These are phyloP conservation scores for Sternotherus odoratus DNA, from an alignment of 2,797 vertebrate genomes.

Conservation along the genomic window DNA sequence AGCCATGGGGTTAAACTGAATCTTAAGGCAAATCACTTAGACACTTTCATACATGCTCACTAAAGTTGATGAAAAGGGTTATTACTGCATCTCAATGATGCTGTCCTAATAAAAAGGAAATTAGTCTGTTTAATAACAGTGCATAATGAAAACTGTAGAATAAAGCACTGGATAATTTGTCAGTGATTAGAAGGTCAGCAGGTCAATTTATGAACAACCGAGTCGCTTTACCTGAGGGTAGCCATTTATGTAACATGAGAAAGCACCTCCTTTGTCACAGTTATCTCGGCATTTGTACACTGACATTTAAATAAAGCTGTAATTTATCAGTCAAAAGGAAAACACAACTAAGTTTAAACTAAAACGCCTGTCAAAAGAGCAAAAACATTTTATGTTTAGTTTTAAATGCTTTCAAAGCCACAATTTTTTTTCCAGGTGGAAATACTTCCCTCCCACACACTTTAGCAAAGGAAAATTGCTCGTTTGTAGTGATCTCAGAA, in stretches of 20 bases:
- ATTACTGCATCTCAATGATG: slow-evolving; percentile 45
- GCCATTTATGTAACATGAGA: slow-evolving; percentile 83
- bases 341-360: slow-evolving; percentile 1
- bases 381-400: not conserved
- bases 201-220: slow-evolving; percentile 89
- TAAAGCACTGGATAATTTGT: slow-evolving; percentile 88
- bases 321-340: slow-evolving; percentile 54
- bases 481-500: not conserved
- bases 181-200: slow-evolving; percentile 90
- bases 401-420: not conserved
- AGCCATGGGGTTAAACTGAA: accelerated
- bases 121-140: slow-evolving; percentile 67
- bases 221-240: slow-evolving; percentile 90
- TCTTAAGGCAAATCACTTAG: not conserved
- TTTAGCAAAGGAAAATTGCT: not conserved
- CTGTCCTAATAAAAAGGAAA: slow-evolving; percentile 63
- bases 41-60: not conserved
- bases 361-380: not conserved
- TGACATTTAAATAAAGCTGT: slow-evolving; percentile 55
- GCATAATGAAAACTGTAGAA: slow-evolving; percentile 45
- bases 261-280: slow-evolving; percentile 78
- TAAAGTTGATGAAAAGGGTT: slow-evolving; percentile 6
- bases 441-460: not conserved
- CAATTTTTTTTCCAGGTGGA: not conserved
- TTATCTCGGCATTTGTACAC: slow-evolving; percentile 67